Evolutionary conservation across 1,140 invertebrate genomes (phyloP).

Genomic region (Aporrectodea caliginosa): DNA sequence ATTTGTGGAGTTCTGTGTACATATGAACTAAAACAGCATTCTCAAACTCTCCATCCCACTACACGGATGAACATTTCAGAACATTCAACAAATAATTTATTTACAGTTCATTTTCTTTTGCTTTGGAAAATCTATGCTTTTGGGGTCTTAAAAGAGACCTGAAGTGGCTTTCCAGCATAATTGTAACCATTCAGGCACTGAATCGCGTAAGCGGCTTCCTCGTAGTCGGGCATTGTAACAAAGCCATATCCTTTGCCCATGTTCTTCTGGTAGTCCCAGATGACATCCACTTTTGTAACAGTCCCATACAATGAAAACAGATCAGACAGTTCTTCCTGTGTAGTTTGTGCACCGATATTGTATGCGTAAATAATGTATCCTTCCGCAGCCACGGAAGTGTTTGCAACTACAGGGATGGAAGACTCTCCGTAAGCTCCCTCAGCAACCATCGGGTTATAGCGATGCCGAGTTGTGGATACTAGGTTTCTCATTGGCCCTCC

Average conservation of each 20-base stretch:
- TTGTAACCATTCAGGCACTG: constrained; percentile 52
- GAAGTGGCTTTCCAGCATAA: constrained; percentile 49
- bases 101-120: no score
- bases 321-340: constrained; percentile 52
- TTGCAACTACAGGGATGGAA: constrained; percentile 4
- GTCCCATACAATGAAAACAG: constrained; percentile 55
- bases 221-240: constrained; percentile 57
- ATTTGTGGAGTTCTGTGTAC: no score
- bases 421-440: constrained; percentile 9
- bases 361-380: constrained; percentile 54
- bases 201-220: constrained; percentile 55
- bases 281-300: constrained; percentile 54
- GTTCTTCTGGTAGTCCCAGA: constrained; percentile 49
- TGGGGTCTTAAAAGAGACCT: constrained; percentile 60
- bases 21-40: no score
- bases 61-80: no score
- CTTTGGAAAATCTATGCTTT: constrained; percentile 12
- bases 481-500: constrained; percentile 25
- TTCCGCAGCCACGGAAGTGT: constrained; percentile 13
- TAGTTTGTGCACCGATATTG: constrained; percentile 55
- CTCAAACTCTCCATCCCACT: no score
- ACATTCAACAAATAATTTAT: no score
- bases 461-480: constrained; percentile 22
- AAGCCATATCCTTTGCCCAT: constrained; percentile 57
- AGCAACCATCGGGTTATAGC: constrained; percentile 46